Evolutionary conservation across 2,797 vertebrate species (phyloP), one percentile per base, ranked within the genome.

Genomic region (Gastrophryne carolinensis): DNA sequence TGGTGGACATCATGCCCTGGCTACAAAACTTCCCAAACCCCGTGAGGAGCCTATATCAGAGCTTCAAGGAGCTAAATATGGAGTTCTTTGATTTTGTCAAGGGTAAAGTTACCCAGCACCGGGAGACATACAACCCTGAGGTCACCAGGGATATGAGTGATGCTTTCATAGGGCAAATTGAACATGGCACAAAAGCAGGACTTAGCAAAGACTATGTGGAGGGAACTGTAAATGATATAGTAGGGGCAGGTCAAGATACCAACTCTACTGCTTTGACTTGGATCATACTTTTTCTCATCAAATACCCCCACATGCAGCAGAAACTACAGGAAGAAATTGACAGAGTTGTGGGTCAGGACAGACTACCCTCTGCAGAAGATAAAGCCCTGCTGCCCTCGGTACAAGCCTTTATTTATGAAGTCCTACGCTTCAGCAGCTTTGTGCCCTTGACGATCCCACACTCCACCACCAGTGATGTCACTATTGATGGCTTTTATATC

Each of bases 1-100:
- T 94, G 80, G 91, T 94, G n/a, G 94, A 95, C 1, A 85, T 92
- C 32, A 89, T 95, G 89, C 92, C 93, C 1, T 95, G 93, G 92
- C 86, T 94, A 9, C 89, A 89, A 80, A 78, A 39, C 60, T 94
- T 94, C 74, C 93, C 93, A 13, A 95, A 94, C 80, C 92, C 92
- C 0, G 89, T 94, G 13, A 87, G 89, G 15, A 87, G 81, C 1
- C 24, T 90, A 56, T 94, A 90, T 82, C 85, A 81, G 2, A 89
- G 72, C 79, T 94, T 95, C 79, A 88, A 89, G 75, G 65, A 82
- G 1, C 82, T 94, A 34, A 95, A 92, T 70, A 3, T 37, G 1
- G 91, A 93, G 58, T 89, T 93, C 78, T 92, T 90, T 44, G 21
- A 47, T 5, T 95, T 94, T 54, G 80, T 95, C n/a, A 70, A 73